A percentile compares a stretch with the other conserved stretches of the same genome.
Conservation (phyloP, 2,888 invertebrate species). For the Drymonia ruficornis region DNA sequence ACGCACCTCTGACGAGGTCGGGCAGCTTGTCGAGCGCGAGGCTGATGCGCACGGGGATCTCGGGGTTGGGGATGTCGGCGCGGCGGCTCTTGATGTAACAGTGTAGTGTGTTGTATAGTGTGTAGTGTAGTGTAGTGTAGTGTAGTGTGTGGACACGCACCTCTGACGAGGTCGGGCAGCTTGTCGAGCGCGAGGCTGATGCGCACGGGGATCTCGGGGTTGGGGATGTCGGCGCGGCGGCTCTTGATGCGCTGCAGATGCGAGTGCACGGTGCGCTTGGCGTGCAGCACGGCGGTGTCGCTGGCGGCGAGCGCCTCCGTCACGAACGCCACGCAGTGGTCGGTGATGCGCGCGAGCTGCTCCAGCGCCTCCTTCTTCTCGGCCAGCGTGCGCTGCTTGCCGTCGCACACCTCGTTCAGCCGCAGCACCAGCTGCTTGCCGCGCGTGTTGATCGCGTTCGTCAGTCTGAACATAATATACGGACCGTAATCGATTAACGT, state of each 20-base stretch:
- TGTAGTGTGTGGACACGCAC: constrained; percentile 58
- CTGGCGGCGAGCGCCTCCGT: constrained; percentile 90
- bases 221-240: constrained; percentile 93
- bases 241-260: constrained; percentile 93
- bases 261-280: constrained; percentile 88
- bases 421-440: constrained; percentile 93
- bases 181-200: constrained; percentile 92
- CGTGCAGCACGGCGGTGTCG: constrained; percentile 93
- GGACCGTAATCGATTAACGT: no score
- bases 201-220: constrained; percentile 94
- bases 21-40: constrained; percentile 92
- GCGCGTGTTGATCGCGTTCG: constrained; percentile 92
- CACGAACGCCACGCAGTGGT: constrained; percentile 95
- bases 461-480: constrained; percentile 85
- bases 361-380: constrained; percentile 94
- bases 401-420: constrained; percentile 90
- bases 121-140: not conserved
- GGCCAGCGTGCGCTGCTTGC: constrained; percentile 89
- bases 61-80: constrained; percentile 96
- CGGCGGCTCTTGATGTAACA: no score
- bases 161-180: constrained; percentile 91
- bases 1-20: constrained; percentile 91
- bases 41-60: constrained; percentile 93
- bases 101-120: no score
- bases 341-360: constrained; percentile 92